Evolutionary conservation across 2,113 vertebrate species (phyloP).

Genomic region (Brachypodius melanocephalos): DNA sequence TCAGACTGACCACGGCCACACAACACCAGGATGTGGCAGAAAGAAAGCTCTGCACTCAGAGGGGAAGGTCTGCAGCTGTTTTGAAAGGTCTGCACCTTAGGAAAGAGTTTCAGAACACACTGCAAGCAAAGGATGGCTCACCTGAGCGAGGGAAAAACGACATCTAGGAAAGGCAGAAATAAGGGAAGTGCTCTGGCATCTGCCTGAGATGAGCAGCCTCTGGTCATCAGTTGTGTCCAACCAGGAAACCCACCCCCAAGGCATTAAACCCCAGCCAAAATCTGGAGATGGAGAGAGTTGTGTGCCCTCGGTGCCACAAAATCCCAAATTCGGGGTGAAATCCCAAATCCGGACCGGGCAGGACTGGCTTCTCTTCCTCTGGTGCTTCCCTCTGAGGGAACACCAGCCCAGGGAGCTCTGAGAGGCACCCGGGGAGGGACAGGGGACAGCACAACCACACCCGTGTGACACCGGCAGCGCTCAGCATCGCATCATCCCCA

Average conservation of each 20-base stretch:
- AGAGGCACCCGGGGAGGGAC: background rate
- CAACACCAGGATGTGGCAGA: background rate
- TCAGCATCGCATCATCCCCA: background rate
- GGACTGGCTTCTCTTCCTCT: accelerated
- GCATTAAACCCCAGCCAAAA: background rate
- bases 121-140: accelerated
- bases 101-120: background rate
- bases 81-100: background rate
- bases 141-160: background rate
- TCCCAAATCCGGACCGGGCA: background rate
- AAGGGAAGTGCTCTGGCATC: background rate
- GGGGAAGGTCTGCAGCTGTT: too few relatives aligned
- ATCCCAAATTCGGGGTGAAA: background rate
- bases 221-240: background rate
- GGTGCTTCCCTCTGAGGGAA: background rate
- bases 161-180: background rate
- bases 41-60: background rate
- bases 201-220: background rate
- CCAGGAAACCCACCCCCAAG: background rate
- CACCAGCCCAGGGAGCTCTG: background rate
- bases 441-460: background rate
- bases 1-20: background rate
- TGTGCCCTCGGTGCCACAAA: accelerated
- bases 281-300: accelerated
- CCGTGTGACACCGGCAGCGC: too few relatives aligned